These are phyloP conservation scores for Tetraodon nigroviridis DNA, from an alignment of 2,113 vertebrate species.

Conservation along the genomic window DNA sequence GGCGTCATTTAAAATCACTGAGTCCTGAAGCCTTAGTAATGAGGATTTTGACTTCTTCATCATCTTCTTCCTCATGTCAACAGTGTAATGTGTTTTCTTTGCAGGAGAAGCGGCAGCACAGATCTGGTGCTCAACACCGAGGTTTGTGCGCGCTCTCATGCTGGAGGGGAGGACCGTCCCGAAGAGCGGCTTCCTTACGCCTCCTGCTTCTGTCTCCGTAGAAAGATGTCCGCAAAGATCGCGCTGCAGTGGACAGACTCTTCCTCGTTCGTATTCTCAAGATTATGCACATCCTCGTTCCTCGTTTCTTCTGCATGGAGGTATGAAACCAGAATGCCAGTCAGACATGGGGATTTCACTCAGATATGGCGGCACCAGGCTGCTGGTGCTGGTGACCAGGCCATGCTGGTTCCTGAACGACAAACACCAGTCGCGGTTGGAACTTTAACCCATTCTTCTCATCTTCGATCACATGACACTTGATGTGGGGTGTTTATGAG, in stretches of 20 bases:
- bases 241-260: constrained; percentile 84
- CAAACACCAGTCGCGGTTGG: too few relatives aligned
- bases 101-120: constrained; percentile 81
- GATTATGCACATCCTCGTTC: constrained; percentile 88
- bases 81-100: constrained; percentile 13
- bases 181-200: background rate
- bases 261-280: constrained; percentile 81
- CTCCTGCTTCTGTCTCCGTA: constrained; percentile 36
- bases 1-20: too few relatives aligned
- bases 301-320: constrained; percentile 86
- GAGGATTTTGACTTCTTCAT: background rate
- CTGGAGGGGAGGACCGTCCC: background rate
- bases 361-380: background rate
- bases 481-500: too few relatives aligned
- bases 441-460: too few relatives aligned
- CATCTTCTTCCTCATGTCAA: background rate
- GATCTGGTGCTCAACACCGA: constrained; percentile 72
- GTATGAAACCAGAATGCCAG: constrained; percentile 62
- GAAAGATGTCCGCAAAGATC: constrained; percentile 90
- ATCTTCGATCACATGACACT: too few relatives aligned
- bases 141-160: constrained; percentile 73
- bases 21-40: too few relatives aligned
- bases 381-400: background rate
- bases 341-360: background rate
- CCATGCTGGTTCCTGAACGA: too few relatives aligned